phyloP scores from a whole-genome alignment of 2,797 vertebrate genomes.

The Parauchenoglanis ngamensis region DNA sequence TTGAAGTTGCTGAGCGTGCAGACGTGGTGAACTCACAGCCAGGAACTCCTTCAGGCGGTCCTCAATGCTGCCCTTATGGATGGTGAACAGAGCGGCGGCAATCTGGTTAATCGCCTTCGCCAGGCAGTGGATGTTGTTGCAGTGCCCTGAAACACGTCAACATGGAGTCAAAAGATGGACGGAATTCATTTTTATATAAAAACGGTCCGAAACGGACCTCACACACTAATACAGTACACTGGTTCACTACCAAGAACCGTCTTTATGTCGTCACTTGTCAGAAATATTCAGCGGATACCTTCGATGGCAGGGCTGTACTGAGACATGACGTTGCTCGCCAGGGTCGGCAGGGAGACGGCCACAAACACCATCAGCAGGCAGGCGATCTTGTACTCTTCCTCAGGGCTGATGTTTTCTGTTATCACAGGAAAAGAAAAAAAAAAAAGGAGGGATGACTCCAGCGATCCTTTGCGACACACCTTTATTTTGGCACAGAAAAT shows the following conservation, averaged over 20 bases:
- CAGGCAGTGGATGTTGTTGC: slow-evolving; percentile 98
- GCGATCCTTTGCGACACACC: neutral
- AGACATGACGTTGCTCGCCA: slow-evolving; percentile 98
- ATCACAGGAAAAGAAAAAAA: slow-evolving; percentile 21
- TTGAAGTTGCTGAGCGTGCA: neutral
- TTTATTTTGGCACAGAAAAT: slow-evolving; percentile 25
- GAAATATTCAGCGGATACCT: slow-evolving; percentile 74
- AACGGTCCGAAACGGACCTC: neutral
- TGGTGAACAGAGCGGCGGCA: slow-evolving; percentile 96
- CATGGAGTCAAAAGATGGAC: slow-evolving; percentile 9
- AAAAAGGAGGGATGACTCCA: neutral
- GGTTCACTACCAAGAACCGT: too few relatives aligned
- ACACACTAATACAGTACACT: neutral
- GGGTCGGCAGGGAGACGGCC: slow-evolving; percentile 92
- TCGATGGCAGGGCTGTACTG: slow-evolving; percentile 98
- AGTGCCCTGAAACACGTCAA: slow-evolving; percentile 81
- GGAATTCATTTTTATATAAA: neutral
- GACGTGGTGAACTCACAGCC: slow-evolving; percentile 80
- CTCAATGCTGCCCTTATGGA: slow-evolving; percentile 99
- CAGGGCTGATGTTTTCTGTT: slow-evolving; percentile 96
- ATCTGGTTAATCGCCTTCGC: slow-evolving; percentile 99
- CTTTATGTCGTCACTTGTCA: neutral
- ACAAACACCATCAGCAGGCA: slow-evolving; percentile 99
- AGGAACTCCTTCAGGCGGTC: slow-evolving; percentile 98
- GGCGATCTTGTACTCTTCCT: slow-evolving; percentile 99